Conservation (phyloP, 2,888 invertebrate species). For the Xestia rhomboidea region DNA sequence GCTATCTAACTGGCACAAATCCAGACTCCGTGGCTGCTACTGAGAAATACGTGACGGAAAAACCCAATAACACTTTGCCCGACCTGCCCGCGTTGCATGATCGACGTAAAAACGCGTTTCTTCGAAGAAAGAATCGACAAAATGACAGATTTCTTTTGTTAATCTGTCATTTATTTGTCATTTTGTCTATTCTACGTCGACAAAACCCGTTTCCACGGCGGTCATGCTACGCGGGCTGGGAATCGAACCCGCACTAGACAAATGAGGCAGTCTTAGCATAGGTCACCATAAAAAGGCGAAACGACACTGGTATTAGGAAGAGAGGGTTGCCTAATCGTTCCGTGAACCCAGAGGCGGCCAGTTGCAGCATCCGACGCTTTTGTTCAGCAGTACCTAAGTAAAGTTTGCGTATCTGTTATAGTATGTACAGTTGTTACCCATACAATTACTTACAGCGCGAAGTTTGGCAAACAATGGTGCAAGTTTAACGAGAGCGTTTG, state of each 20-base stretch:
- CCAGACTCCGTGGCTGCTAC: neutral
- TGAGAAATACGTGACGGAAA: neutral
- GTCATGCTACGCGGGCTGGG: too few relatives aligned
- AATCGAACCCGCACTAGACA: too few relatives aligned
- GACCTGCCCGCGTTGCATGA: neutral
- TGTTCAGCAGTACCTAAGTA: constrained; percentile 23
- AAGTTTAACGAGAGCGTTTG: constrained; percentile 58
- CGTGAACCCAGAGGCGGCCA: neutral
- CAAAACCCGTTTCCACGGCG: too few relatives aligned
- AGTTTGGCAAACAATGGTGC: constrained; percentile 51
- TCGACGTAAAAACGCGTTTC: too few relatives aligned
- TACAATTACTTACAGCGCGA: constrained; percentile 48
- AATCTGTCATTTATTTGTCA: too few relatives aligned
- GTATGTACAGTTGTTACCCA: constrained; percentile 22
- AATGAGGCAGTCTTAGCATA: neutral
- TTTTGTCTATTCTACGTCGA: too few relatives aligned
- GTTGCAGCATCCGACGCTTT: constrained; percentile 11
- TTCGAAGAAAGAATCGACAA: too few relatives aligned
- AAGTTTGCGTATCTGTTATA: constrained; percentile 23
- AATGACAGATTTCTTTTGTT: too few relatives aligned
- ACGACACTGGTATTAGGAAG: neutral
- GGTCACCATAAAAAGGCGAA: neutral
- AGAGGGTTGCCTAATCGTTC: neutral
- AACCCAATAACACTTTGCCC: neutral
- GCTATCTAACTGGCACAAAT: neutral